These are phyloP conservation scores for Nomada ruficornis DNA, from an alignment of 2,888 invertebrate genomes.

Conservation along the genomic window DNA sequence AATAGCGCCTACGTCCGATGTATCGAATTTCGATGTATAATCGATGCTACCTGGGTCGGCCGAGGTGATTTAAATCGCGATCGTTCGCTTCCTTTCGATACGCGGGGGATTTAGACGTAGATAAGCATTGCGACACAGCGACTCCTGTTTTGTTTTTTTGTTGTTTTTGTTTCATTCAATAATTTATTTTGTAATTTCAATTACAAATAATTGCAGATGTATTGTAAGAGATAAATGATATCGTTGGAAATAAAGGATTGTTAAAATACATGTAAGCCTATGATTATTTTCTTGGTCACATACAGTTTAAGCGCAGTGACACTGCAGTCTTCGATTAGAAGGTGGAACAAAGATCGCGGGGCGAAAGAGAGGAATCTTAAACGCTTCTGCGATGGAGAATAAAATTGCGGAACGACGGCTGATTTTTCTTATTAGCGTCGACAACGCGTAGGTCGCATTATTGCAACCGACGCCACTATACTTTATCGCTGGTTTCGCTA, in stretches of 20 bases:
- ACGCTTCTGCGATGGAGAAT: background rate
- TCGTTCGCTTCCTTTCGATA: background rate
- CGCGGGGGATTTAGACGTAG: background rate
- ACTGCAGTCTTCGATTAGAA: background rate
- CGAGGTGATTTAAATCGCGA: slow-evolving; percentile 19
- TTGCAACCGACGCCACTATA: slow-evolving; percentile 46
- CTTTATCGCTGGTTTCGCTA: slow-evolving; percentile 61
- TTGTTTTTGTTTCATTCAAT: background rate
- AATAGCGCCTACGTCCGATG: background rate
- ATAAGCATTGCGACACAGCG: slow-evolving; percentile 2
- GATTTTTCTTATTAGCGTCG: slow-evolving; percentile 34
- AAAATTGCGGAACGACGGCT: slow-evolving; percentile 19
- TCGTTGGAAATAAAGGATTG: background rate
- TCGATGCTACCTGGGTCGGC: background rate
- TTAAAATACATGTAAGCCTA: background rate
- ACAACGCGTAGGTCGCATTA: slow-evolving; percentile 36
- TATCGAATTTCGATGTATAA: slow-evolving; percentile 19
- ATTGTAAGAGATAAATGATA: background rate
- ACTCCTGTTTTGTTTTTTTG: slow-evolving; percentile 4
- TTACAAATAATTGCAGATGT: background rate
- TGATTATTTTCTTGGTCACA: background rate
- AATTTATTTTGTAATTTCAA: background rate
- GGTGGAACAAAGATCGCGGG: slow-evolving; percentile 1
- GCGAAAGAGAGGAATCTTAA: background rate
- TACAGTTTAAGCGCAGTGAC: background rate